phyloP scores from a whole-genome alignment of 2,113 vertebrate species.

The Lepus europaeus region DNA sequence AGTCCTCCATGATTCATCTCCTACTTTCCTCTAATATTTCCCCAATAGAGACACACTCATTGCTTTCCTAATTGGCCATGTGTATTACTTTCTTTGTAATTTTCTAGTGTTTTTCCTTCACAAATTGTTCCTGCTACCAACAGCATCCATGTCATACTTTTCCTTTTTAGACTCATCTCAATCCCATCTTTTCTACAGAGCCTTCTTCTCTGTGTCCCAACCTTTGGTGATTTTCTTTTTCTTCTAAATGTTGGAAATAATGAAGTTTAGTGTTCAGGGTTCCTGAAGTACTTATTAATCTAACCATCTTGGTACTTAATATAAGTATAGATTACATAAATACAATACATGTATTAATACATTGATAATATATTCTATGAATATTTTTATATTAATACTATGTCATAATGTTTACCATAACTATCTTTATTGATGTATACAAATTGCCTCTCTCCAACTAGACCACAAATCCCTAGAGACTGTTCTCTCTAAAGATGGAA shows the following conservation, averaged over 20 bases:
- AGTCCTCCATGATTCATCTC: not conserved
- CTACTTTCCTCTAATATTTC: constrained; percentile 1
- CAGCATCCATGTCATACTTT: not conserved
- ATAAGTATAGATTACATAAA: constrained; percentile 36
- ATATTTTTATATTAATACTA: not conserved
- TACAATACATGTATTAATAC: not conserved
- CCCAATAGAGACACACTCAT: not conserved
- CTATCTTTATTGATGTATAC: not conserved
- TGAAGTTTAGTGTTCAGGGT: not conserved
- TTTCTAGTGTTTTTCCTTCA: not conserved
- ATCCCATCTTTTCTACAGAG: not conserved
- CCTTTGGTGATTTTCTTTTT: not conserved
- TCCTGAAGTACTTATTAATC: constrained; percentile 18
- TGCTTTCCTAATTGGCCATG: not conserved
- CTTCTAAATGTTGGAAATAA: constrained; percentile 41
- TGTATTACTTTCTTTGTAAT: not conserved
- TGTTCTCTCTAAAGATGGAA: constrained; percentile 7
- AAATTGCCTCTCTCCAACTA: constrained; percentile 30
- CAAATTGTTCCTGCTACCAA: not conserved
- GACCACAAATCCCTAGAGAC: not conserved
- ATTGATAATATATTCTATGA: not conserved
- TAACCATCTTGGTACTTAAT: constrained; percentile 34
- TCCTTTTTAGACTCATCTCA: not conserved
- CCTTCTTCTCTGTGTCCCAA: constrained; percentile 21
- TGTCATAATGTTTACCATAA: constrained; percentile 24